Base-by-base conservation (phyloP, 23 tunicate genomes). In the Styela plicata region DNA sequence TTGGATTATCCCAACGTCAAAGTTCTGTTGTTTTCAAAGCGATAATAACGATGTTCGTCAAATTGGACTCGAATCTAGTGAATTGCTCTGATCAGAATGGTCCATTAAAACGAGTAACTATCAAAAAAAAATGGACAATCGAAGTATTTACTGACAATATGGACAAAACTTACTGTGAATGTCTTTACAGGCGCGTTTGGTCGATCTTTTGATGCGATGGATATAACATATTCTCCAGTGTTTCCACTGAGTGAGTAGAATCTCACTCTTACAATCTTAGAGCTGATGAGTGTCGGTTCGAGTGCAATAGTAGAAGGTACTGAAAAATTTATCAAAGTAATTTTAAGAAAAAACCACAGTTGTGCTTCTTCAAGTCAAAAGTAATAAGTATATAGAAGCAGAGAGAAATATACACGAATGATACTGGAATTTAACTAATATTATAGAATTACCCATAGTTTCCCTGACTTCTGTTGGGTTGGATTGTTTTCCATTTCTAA, bases 201-300 rank as follows among this genome's bases (percentile, higher is more conserved):
- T 5, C 29, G 32, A 32, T 71, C 77, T 32, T 33, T 34, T 36
- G 24, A 21, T 33, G 77, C 77, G 37, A 71, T 71, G 5, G 77
- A 28, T 22, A 71, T 27, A 3, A 71, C 17, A 71, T 71, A 71
- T 71, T 71, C 36, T 32, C 29, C 77, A n/a, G 34, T 36, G 29
- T 71, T 71, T 31, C 77, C 77, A 26, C 77, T 71, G 37, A 71
- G 32, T 3, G 77, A 71, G 34, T 26, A 32, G 37, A 28, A 71
- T 19, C 34, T 26, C 36, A 71, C 13, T 29, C 13, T 29, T 3
- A 71, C 34, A 30, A 16, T 22, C 3, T 33, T 71, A 21, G 34
- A 36, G 32, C 77, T 17, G 29, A 71, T 30, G 32, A 28, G 36
- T 13, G 34, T 28, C 7, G 77, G 77, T 36, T 30, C 24, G 2